Conservation (phyloP, 2,888 invertebrate species). For the Caenorhabditis sp. region DNA sequence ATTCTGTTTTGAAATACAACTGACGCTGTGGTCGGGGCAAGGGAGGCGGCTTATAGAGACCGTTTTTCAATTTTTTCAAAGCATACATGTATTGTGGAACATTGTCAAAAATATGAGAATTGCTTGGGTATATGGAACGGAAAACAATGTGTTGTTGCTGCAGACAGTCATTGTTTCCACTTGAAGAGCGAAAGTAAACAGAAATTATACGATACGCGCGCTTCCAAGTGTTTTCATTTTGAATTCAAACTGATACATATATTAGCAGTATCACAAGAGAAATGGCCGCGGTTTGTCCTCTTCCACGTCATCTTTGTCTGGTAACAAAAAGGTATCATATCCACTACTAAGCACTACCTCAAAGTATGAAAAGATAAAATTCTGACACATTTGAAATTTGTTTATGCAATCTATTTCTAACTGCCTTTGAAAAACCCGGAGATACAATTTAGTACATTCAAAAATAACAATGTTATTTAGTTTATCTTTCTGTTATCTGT, state of each 20-base stretch:
- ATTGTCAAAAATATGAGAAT: background rate
- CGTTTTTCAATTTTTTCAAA: background rate
- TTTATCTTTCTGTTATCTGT: too few species aligned
- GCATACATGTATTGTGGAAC: conserved; percentile 1
- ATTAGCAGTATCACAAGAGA: background rate
- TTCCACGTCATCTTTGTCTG: too few species aligned
- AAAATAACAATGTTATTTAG: too few species aligned
- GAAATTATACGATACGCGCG: conserved; percentile 12
- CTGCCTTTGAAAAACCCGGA: too few species aligned
- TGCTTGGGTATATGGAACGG: background rate
- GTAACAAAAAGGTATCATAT: too few species aligned
- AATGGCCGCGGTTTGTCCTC: too few species aligned
- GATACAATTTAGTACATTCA: too few species aligned
- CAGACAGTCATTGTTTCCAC: conserved; percentile 14
- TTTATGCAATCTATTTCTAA: too few species aligned
- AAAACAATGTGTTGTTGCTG: conserved; percentile 21
- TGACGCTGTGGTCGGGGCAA: background rate
- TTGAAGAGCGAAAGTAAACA: conserved; percentile 31
- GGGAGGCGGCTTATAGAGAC: background rate
- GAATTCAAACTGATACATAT: background rate
- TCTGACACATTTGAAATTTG: too few species aligned
- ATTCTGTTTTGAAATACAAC: conserved; percentile 2
- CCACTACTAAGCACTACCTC: too few species aligned
- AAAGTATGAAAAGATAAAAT: too few species aligned
- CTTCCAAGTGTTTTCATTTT: conserved; percentile 22